These are phyloP conservation scores for Mylabris sibirica DNA, from an alignment of 2,888 invertebrate genomes.

Conservation along the genomic window DNA sequence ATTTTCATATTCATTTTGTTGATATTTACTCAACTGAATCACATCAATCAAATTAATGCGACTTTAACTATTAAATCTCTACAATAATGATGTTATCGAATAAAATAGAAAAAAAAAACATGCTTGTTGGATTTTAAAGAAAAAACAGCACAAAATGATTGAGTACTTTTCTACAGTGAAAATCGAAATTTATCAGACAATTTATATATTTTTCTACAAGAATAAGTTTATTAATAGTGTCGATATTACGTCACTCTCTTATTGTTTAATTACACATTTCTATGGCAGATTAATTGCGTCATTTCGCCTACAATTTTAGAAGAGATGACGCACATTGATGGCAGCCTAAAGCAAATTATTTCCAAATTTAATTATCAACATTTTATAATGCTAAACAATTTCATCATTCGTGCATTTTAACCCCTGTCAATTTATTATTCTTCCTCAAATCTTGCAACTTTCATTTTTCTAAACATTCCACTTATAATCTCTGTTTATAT, in stretches of 20 bases:
- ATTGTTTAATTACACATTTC: not conserved
- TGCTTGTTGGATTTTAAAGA: no score
- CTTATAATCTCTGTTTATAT: not conserved
- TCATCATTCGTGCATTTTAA: no score
- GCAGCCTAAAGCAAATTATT: not conserved
- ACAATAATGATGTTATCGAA: conserved; percentile 15
- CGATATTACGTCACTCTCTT: not conserved
- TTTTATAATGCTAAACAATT: no score
- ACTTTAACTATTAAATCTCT: not conserved
- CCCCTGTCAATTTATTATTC: no score
- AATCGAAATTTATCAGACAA: no score
- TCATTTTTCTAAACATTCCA: conserved; percentile 1
- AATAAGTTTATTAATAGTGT: not conserved
- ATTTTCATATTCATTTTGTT: not conserved
- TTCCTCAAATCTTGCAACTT: not conserved
- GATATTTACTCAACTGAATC: not conserved
- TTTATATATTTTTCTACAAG: no score
- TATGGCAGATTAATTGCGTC: not conserved
- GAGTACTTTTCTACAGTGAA: no score
- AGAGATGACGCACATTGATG: not conserved
- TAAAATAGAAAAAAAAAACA: no score
- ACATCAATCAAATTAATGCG: conserved; percentile 1
- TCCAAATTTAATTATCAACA: no score
- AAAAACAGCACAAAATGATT: no score
- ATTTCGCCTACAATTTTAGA: not conserved